phyloP scores from a whole-genome alignment of 2,888 invertebrate genomes.

The Philaethria dido region DNA sequence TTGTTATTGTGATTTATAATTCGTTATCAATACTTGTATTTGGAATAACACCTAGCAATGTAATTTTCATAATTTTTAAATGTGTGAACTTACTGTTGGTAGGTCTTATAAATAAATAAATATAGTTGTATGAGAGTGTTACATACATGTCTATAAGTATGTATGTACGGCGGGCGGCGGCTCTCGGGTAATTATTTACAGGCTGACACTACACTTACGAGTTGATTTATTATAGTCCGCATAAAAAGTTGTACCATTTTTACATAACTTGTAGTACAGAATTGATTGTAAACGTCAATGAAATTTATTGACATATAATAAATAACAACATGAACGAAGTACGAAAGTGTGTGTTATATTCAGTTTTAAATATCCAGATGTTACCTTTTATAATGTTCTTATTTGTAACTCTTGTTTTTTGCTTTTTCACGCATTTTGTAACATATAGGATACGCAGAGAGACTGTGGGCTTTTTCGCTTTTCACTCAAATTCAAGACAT shows the following conservation, averaged over 20 bases:
- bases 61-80: no score
- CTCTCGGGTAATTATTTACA: constrained; percentile 11
- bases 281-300: not conserved
- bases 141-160: no score
- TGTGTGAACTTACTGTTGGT: no score
- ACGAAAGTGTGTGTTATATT: not conserved
- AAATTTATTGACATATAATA: not conserved
- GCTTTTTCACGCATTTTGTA: no score
- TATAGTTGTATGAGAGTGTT: no score
- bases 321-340: not conserved
- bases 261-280: not conserved
- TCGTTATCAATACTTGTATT: no score
- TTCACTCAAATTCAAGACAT: no score
- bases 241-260: not conserved
- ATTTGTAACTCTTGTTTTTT: not conserved
- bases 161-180: not conserved
- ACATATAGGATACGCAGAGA: no score
- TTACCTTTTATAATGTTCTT: not conserved
- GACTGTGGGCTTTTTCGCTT: no score
- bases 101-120: no score
- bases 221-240: not conserved
- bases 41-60: no score
- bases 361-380: not conserved
- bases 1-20: no score
- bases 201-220: constrained; percentile 4